Evolutionary conservation across 1,140 invertebrate species (phyloP), one percentile per base, ranked within the genome.

Genomic region (Proctacanthus coquilletti): DNA sequence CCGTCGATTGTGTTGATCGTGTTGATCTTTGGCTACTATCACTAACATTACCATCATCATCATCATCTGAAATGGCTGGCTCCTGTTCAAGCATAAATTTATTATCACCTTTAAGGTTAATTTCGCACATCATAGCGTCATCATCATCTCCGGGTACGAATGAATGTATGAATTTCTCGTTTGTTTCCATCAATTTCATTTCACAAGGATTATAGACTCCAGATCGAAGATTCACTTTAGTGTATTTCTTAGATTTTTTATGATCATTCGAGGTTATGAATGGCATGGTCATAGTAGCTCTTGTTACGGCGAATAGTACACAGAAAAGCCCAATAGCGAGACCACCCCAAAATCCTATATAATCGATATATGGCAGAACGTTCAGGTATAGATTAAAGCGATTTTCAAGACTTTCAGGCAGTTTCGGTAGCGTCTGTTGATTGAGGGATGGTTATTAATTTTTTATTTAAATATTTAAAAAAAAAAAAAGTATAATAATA

Each of bases 341-440:
- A 0, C 71, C 51, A 0, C 65, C 36, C 54, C 78, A 82, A 46
- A 70, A 73, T 0, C 66, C 50, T 0, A 66, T 48, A 13, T 65
- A 55, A 50, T 77, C 70, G 0, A 71, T 52, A 0, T 70, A 40
- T 3, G 81, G 80, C 5, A 80, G 47, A 2, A 79, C 60, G 39
- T 79, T 77, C 2, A 85, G 50, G 42, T 84, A 84, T 1, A 84
- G 51, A 43, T 70, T 69, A 51, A 86, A 84, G n/a, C 70, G 70
- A 4, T 63, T 56, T 19, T 68, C 63, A 47, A 84, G 53, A 0
- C 42, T 49, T 2, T 69, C 54, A 2, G 81, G 75, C 3, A 86
- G 58, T 5, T 64, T 57, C 39, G 71, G 63, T 73, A 84, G 73
- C 48, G 71, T 71, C 81, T 84, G 64, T 46, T 62, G 61, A 31